Evolutionary conservation across 2,113 vertebrate genomes (phyloP).

Genomic region (Phaethornis superciliosus): DNA sequence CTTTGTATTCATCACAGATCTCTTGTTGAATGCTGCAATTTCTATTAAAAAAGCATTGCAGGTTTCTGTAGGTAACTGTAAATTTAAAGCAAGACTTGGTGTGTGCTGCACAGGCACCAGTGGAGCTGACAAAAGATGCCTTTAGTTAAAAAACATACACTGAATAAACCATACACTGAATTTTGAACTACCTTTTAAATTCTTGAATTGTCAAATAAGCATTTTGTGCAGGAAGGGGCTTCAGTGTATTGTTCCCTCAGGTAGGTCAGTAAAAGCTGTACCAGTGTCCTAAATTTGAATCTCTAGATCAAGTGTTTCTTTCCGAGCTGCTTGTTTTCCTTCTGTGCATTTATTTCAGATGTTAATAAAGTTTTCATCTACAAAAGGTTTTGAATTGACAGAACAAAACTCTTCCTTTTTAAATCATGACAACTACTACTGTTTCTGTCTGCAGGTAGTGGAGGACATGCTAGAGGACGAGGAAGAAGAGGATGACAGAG

Average conservation of each 20-base stretch:
- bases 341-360: slow-evolving; percentile 65
- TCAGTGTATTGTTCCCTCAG: slow-evolving; percentile 37
- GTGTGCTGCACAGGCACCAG: neutral
- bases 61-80: neutral
- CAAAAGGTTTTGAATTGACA: slow-evolving; percentile 72
- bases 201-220: slow-evolving; percentile 43
- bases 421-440: slow-evolving; percentile 72
- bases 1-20: neutral
- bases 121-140: slow-evolving; percentile 23
- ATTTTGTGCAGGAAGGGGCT: slow-evolving; percentile 25
- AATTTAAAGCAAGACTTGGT: neutral
- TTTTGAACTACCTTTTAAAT: slow-evolving; percentile 54
- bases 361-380: slow-evolving; percentile 78
- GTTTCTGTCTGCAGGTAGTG: slow-evolving; percentile 90
- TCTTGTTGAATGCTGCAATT: slow-evolving; percentile 36
- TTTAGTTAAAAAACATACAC: neutral
- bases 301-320: slow-evolving; percentile 36
- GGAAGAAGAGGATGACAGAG: slow-evolving; percentile 98
- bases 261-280: slow-evolving; percentile 60
- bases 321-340: slow-evolving; percentile 45
- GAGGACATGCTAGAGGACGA: slow-evolving; percentile 97
- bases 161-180: neutral
- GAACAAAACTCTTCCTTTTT: slow-evolving; percentile 75
- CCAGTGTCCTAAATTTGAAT: slow-evolving; percentile 43
- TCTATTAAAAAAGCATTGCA: neutral